Base-by-base conservation (phyloP, 2,888 invertebrate species). In the Callimorpha dominula region DNA sequence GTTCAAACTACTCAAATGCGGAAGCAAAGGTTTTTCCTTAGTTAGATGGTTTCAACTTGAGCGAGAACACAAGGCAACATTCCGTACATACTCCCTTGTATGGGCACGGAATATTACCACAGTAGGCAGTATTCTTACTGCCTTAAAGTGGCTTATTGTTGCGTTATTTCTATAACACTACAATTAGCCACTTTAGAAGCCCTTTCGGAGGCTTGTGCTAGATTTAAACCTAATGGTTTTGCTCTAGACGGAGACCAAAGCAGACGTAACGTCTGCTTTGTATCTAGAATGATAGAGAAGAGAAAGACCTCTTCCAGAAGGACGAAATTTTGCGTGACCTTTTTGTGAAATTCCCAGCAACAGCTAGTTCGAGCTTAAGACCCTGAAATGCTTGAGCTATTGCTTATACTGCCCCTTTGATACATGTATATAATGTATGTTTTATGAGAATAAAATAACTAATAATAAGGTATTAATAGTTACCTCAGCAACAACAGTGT, bases 401-500 rank as follows among this genome's bases (percentile, higher is more conserved):
- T 31, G 31, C 31, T 31, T 31, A 1, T 31, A 31, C 31, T 31
- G 1, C 31, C 31, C 31, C 31, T 31, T 31, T 31, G 31, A 31
- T 31, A 31, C 31, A 31, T 31, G 31, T 31, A 1, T 31, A 31
- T n/a, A n/a, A n/a, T 2, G 15, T 52, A 6, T 15, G 52, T 7
- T 15, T 46, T 20, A 43, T 14, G 7, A 6, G 14, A 12, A 14
- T 20, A 49, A n/a, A n/a, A 42, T 11, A 4, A n/a, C 0, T 3
- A 1, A 17, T 0, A 4, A 64, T 17, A 43, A 43, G 40, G 4
- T 3, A 4, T 31, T 4, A 3, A 65, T 42, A 20, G 4, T 78
- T 84, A 94, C 94, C 87, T 88, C 91, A 46, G 92, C 88, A 6
- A 94, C 84, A n/a, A 93, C 87, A n/a, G 92, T 92, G 52, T 93